A percentile compares a stretch with the other conserved stretches of the same genome.
phyloP scores from a whole-genome alignment of 1,140 invertebrate genomes.

The Trichonephila clavipes region DNA sequence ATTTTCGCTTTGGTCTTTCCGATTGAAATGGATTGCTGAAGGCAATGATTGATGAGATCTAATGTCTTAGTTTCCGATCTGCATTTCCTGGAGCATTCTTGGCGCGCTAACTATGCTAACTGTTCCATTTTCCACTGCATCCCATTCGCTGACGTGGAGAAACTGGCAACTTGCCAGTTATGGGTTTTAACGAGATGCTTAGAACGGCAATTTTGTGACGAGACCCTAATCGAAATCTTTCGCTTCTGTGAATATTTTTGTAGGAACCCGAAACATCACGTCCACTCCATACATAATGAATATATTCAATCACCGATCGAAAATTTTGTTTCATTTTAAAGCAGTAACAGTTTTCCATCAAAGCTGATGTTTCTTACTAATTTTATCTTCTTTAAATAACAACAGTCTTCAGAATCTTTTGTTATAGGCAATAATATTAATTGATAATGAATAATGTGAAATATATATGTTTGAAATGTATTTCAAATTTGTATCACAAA shows the following conservation, averaged over 20 bases:
- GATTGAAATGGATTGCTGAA: not conserved
- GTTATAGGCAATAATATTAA: too few relatives aligned
- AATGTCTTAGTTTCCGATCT: not conserved
- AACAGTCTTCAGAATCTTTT: too few relatives aligned
- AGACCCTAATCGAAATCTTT: not conserved
- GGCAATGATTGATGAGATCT: not conserved
- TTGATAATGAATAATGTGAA: too few relatives aligned
- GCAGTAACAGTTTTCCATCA: too few relatives aligned
- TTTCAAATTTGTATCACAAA: too few relatives aligned
- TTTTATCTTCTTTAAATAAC: too few relatives aligned
- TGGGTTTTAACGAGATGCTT: conserved; percentile 28
- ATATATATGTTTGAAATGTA: too few relatives aligned
- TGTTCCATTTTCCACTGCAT: conserved; percentile 3
- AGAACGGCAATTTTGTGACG: not conserved
- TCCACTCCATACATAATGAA: too few relatives aligned
- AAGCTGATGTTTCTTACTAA: too few relatives aligned
- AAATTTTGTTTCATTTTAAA: too few relatives aligned
- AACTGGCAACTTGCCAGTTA: conserved; percentile 30
- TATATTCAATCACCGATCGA: too few relatives aligned
- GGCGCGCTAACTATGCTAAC: conserved; percentile 6
- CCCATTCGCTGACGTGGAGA: not conserved
- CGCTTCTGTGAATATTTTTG: conserved; percentile 8
- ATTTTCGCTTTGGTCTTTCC: too few relatives aligned
- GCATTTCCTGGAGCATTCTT: not conserved
- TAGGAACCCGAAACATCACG: not conserved